phyloP scores from a whole-genome alignment of 2,888 invertebrate species.

The Myathropa florea region DNA sequence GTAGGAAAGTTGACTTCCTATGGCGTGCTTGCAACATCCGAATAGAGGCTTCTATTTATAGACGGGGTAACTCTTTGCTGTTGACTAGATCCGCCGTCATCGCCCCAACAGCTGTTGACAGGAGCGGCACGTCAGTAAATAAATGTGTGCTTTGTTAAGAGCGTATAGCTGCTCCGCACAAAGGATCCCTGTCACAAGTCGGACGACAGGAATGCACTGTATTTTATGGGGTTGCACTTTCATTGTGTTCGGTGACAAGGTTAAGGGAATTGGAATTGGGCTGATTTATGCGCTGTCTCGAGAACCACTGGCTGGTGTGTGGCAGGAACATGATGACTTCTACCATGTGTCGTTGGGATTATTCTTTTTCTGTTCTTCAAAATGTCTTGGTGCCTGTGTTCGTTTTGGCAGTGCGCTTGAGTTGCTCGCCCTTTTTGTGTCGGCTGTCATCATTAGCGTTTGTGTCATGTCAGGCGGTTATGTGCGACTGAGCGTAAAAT shows the following conservation, averaged over 20 bases:
- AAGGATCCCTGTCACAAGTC: conserved; percentile 25
- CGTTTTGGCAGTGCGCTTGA: conserved; percentile 56
- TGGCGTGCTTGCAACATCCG: neutral
- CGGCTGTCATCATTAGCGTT: conserved; percentile 64
- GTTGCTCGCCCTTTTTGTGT: conserved; percentile 60
- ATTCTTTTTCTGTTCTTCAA: conserved; percentile 7
- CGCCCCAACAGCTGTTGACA: conserved; percentile 12
- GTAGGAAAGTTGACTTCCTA: conserved; percentile 5
- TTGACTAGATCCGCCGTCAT: conserved; percentile 1
- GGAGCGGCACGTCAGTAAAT: conserved; percentile 3
- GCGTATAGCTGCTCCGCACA: conserved; percentile 13
- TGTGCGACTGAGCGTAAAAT: conserved; percentile 53
- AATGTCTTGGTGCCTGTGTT: neutral
- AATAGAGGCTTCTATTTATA: conserved; percentile 22
- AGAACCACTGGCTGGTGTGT: conserved; percentile 34
- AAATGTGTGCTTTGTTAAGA: conserved; percentile 8
- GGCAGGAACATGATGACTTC: conserved; percentile 21
- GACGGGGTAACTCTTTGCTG: conserved; percentile 19
- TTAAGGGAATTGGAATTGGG: conserved; percentile 37
- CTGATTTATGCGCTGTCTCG: neutral
- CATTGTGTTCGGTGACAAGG: conserved; percentile 31
- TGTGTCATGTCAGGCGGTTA: conserved; percentile 52
- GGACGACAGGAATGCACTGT: neutral
- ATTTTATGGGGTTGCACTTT: conserved; percentile 9
- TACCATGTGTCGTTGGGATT: conserved; percentile 47